Percentiles rank a stretch among this genome's conserved stretches.
Evolutionary conservation across 2,888 invertebrate genomes (phyloP).

Genomic region (Rambutsinella grinnellia): DNA sequence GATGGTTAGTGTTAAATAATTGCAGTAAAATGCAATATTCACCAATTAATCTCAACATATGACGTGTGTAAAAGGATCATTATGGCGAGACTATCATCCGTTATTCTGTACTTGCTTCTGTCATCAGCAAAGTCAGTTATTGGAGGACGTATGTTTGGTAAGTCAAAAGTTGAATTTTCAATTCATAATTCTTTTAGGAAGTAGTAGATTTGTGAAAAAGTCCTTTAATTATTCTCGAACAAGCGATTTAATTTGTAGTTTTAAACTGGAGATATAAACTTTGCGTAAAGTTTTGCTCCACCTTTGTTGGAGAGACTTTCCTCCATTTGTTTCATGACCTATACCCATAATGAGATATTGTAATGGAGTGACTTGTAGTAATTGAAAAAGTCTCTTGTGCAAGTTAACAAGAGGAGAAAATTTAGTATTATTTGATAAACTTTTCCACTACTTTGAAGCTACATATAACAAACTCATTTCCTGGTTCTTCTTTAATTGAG

Average conservation of each 20-base stretch:
- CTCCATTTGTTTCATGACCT: conserved; percentile 19
- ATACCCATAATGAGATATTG: conserved; percentile 5
- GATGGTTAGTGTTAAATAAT: no score
- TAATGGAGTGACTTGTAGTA: background rate
- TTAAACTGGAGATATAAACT: no score
- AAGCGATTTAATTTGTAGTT: no score
- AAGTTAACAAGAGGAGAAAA: background rate
- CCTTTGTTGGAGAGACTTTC: background rate
- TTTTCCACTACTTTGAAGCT: background rate
- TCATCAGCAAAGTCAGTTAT: conserved; percentile 14
- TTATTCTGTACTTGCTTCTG: background rate
- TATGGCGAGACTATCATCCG: conserved; percentile 16
- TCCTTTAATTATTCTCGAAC: no score
- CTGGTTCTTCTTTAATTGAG: conserved; percentile 24
- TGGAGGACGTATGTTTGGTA: conserved; percentile 55
- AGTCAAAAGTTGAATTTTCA: no score
- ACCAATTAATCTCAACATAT: background rate
- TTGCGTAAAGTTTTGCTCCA: no score
- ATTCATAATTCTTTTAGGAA: no score
- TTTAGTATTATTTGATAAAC: background rate
- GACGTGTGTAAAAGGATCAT: conserved; percentile 14
- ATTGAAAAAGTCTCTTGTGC: background rate
- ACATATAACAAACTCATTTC: conserved; percentile 36
- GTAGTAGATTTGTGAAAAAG: no score
- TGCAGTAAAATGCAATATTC: no score